A percentile compares a stretch with the other conserved stretches of the same genome.
Conservation (phyloP, 2,888 invertebrate genomes). For the Agriopis leucophaearia region DNA sequence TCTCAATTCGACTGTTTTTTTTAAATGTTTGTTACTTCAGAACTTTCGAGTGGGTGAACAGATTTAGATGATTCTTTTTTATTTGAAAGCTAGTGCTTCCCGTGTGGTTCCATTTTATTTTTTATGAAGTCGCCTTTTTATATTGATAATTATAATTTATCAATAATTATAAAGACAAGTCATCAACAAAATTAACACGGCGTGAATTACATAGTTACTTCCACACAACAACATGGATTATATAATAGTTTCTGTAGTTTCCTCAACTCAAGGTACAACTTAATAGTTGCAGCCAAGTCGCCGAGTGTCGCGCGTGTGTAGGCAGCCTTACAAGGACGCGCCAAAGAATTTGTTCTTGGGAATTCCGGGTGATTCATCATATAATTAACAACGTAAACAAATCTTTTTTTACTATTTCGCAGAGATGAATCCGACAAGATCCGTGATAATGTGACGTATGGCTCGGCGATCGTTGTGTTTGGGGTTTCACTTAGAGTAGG, state of each 20-base stretch:
- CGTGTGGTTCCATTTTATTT: too few species aligned
- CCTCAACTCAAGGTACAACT: not conserved
- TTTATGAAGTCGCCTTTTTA: too few species aligned
- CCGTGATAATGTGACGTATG: conserved; percentile 61
- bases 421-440: conserved; percentile 57
- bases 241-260: not conserved
- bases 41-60: too few species aligned
- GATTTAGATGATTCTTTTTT: too few species aligned
- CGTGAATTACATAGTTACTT: too few species aligned
- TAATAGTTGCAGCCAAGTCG: not conserved
- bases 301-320: conserved; percentile 49
- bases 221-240: not conserved
- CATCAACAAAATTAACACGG: not conserved
- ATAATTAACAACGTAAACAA: conserved; percentile 74
- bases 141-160: too few species aligned
- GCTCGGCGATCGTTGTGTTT: conserved; percentile 7
- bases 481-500: conserved; percentile 22
- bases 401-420: conserved; percentile 63
- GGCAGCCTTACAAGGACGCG: conserved; percentile 65
- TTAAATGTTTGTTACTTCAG: too few species aligned
- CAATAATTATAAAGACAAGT: too few species aligned
- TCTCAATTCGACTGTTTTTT: too few species aligned
- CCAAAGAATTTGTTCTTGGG: conserved; percentile 67
- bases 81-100: too few species aligned
- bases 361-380: conserved; percentile 77